Percentiles rank a stretch among this genome's conserved stretches.
These are phyloP conservation scores for Hippoglossus stenolepis DNA, from an alignment of 2,113 vertebrate genomes.

Conservation along the genomic window DNA sequence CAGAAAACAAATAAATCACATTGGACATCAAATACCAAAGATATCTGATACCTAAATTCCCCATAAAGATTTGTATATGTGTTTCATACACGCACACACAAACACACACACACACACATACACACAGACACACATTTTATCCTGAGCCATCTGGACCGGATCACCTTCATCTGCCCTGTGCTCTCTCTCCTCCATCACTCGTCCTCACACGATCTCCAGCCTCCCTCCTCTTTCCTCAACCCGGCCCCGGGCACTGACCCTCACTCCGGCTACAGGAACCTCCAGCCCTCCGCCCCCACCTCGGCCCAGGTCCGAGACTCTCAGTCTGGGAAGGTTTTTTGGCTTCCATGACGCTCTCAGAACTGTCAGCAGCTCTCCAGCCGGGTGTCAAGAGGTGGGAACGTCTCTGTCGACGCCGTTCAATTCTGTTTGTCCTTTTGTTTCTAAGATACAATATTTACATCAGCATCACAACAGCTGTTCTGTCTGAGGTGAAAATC, in stretches of 20 bases:
- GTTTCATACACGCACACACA: slow-evolving; percentile 1
- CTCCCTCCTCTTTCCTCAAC: slow-evolving; percentile 36
- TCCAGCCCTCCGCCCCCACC: neutral
- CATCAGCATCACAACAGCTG: neutral
- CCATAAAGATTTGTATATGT: neutral
- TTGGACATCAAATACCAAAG: slow-evolving; percentile 7
- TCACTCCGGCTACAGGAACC: slow-evolving; percentile 19
- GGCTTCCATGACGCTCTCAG: slow-evolving; percentile 21
- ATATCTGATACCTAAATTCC: slow-evolving; percentile 25
- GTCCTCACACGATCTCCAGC: slow-evolving; percentile 29
- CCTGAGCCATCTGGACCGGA: slow-evolving; percentile 42
- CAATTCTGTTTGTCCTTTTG: slow-evolving; percentile 1
- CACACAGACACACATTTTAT: neutral
- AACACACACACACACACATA: neutral
- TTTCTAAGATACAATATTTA: neutral
- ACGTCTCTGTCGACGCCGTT: slow-evolving; percentile 63
- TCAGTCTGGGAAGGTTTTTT: neutral
- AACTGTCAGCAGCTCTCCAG: slow-evolving; percentile 67
- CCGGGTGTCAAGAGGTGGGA: slow-evolving; percentile 75
- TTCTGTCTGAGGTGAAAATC: neutral
- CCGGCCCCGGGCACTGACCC: neutral
- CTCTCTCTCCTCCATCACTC: slow-evolving; percentile 53
- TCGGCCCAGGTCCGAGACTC: neutral
- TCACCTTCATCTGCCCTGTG: slow-evolving; percentile 49
- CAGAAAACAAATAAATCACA: slow-evolving; percentile 44